A percentile compares a stretch with the other conserved stretches of the same genome.
Conservation (phyloP, 2,113 vertebrate species). For the Pollimyrus isidori region DNA sequence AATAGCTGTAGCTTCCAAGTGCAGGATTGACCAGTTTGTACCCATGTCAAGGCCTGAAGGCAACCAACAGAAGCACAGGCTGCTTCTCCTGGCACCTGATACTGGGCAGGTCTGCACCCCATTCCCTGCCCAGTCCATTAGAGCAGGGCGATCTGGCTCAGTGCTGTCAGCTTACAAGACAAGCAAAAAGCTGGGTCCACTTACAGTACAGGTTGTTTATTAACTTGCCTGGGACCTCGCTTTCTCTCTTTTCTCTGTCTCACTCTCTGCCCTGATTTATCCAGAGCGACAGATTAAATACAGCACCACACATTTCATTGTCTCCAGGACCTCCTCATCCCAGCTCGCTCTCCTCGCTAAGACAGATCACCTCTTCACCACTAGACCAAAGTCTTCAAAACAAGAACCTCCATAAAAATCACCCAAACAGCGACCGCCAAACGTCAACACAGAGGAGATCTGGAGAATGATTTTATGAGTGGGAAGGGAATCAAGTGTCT, state of each 20-base stretch:
- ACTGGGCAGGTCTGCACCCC: background rate
- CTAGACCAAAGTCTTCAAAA: background rate
- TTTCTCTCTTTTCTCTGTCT: background rate
- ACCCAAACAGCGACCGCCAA: background rate
- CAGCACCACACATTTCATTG: constrained; percentile 5
- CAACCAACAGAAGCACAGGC: background rate
- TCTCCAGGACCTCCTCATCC: background rate
- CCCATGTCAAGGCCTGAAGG: background rate
- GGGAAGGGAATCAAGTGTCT: background rate
- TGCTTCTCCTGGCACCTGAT: background rate
- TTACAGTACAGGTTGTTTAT: constrained; percentile 21
- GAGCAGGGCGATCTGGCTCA: background rate
- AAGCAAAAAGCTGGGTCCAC: constrained; percentile 9
- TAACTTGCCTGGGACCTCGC: background rate
- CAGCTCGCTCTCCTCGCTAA: background rate
- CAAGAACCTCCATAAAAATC: constrained; percentile 18
- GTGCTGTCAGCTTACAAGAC: constrained; percentile 12
- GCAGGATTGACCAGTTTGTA: background rate
- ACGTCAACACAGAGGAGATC: background rate
- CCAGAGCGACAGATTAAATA: constrained; percentile 21
- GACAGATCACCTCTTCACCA: constrained; percentile 5
- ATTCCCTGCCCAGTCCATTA: constrained; percentile 7
- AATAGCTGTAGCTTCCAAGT: background rate
- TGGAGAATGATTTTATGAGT: constrained; percentile 9
- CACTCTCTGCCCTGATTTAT: constrained; percentile 16